Base-by-base conservation (phyloP, 1,140 invertebrate genomes). In the Parapsyche elsis region DNA sequence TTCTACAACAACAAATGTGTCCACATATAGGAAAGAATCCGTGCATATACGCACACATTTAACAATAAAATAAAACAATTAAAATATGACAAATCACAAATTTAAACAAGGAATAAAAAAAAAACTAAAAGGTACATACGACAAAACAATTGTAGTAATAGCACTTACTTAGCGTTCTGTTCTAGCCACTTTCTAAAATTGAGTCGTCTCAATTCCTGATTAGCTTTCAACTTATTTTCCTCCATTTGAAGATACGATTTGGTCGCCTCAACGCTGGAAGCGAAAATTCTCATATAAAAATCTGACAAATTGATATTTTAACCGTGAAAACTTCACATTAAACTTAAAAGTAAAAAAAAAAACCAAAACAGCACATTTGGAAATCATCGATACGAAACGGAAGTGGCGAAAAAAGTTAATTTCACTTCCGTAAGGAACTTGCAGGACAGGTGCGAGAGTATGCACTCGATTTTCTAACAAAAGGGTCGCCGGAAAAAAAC, bases 151-250 rank as follows among this genome's bases (percentile, higher is more conserved):
- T 21, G 2, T 21, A 61, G 9, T 2, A 21, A 38, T 38, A 30
- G 7, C 14, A 73, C 71, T 73, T 24, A 73, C 71, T 1, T n/a
- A 21, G 19, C 23, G 9, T 16, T 73, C 9, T 14, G 10, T 21
- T 46, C 45, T 4, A 73, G 71, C 71, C 14, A 73, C 16, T 73
- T 73, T 23, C 71, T 45, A 23, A 73, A 73, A 30, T 16, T 46
- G 0, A 1, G 16, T n/a, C 71, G 16, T 24, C 71, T 73, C 71
- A 73, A 19, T 10, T 73, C 71, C 16, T 73, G 71, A 23, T 45
- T 73, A 9, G 38, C 38, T 73, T 73, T 73, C 71, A 73, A 45
- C 44, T 46, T 38, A 9, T 16, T 49, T 16, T 46, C 38, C 45
- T 9, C 4, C 16, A 45, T 46, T 73, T 73, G 38, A 45, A 14